phyloP scores from a whole-genome alignment of 35 echinoderm and acorn worm genomes.

The Apostichopus parvimensis region DNA sequence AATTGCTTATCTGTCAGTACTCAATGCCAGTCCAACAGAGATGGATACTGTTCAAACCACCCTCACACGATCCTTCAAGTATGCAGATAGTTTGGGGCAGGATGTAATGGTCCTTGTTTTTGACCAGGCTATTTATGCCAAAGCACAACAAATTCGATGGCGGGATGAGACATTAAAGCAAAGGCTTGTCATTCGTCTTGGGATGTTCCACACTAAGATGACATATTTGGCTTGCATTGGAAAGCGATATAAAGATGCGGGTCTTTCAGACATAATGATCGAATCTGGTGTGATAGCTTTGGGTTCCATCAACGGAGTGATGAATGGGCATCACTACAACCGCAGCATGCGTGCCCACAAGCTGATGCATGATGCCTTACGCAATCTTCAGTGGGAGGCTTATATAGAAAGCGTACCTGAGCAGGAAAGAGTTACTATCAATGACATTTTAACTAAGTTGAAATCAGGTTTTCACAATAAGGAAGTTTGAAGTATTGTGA shows the following conservation, averaged over 20 bases:
- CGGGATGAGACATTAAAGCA: too few species aligned
- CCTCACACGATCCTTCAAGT: neutral
- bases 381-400: neutral
- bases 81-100: neutral
- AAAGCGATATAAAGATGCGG: slow-evolving; percentile 58
- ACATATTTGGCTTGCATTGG: slow-evolving; percentile 52
- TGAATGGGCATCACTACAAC: slow-evolving; percentile 48
- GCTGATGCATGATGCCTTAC: slow-evolving; percentile 35
- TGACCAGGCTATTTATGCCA: neutral
- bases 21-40: slow-evolving; percentile 16
- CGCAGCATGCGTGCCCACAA: slow-evolving; percentile 28
- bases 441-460: neutral
- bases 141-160: neutral
- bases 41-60: slow-evolving; percentile 28
- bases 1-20: neutral
- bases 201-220: neutral
- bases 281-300: slow-evolving; percentile 47
- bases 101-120: neutral
- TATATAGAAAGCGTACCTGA: slow-evolving; percentile 1
- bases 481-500: neutral
- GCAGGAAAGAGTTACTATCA: neutral
- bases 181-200: too few species aligned
- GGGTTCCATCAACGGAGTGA: slow-evolving; percentile 33
- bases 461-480: neutral
- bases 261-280: slow-evolving; percentile 31